Conservation (phyloP, 1,140 invertebrate species). For the Sesamia nonagrioides region DNA sequence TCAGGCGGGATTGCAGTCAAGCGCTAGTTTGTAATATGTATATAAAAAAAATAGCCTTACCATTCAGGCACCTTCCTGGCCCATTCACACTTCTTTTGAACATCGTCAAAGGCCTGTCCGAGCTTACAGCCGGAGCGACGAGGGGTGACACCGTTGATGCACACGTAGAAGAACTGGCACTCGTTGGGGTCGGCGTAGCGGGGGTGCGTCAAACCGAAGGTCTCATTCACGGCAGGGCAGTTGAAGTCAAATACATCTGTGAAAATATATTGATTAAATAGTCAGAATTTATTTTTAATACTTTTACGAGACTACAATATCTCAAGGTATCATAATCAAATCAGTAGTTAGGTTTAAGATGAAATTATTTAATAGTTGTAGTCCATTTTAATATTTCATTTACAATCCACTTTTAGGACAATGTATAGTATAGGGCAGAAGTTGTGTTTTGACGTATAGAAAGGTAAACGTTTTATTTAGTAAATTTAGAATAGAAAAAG, state of each 20-base stretch:
- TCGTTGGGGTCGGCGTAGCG: slow-evolving; percentile 96
- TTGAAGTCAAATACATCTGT: slow-evolving; percentile 94
- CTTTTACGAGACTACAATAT: no score
- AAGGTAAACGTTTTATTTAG: no score
- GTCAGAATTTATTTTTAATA: not conserved
- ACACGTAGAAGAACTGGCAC: slow-evolving; percentile 97
- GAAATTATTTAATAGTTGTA: no score
- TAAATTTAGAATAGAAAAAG: no score
- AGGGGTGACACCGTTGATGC: slow-evolving; percentile 94
- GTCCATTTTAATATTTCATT: no score
- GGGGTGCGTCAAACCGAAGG: slow-evolving; percentile 92
- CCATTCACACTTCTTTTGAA: slow-evolving; percentile 94
- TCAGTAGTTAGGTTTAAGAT: no score
- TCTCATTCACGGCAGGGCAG: slow-evolving; percentile 93
- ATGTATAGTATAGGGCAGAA: no score
- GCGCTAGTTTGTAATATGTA: no score
- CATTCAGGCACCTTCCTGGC: slow-evolving; percentile 96
- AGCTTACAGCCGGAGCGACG: slow-evolving; percentile 95
- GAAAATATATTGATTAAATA: slow-evolving; percentile 49
- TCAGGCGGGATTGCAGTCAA: no score
- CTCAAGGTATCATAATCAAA: no score
- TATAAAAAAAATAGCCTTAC: slow-evolving; percentile 89
- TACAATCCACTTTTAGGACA: no score
- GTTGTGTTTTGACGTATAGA: no score
- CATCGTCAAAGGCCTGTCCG: slow-evolving; percentile 97